Percentiles rank a stretch among this genome's conserved stretches.
These are phyloP conservation scores for Polyergus mexicanus DNA, from an alignment of 1,140 invertebrate genomes.

Conservation along the genomic window DNA sequence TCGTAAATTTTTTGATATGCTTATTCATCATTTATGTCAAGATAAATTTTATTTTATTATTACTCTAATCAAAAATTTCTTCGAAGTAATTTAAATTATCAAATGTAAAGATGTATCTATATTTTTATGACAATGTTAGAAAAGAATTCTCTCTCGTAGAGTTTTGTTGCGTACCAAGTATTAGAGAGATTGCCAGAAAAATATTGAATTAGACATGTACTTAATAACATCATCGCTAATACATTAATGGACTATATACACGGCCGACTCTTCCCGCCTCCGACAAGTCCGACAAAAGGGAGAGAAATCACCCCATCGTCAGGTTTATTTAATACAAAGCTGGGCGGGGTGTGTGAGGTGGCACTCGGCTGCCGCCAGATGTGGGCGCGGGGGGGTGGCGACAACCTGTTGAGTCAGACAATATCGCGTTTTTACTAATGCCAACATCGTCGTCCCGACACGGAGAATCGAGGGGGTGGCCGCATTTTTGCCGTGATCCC, in stretches of 20 bases:
- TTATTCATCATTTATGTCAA: neutral
- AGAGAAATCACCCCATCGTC: constrained; percentile 80
- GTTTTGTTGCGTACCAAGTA: neutral
- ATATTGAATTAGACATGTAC: constrained; percentile 39
- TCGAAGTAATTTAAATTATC: neutral
- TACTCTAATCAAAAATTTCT: neutral
- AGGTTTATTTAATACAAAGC: constrained; percentile 80
- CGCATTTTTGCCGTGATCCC: constrained; percentile 67
- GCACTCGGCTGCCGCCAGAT: constrained; percentile 62
- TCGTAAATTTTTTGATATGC: neutral
- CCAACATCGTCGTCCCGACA: constrained; percentile 69
- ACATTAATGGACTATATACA: constrained; percentile 47
- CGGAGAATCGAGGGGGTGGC: constrained; percentile 51
- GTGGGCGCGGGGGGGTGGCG: constrained; percentile 71
- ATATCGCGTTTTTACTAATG: constrained; percentile 84
- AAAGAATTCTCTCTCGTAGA: neutral
- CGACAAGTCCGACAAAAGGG: constrained; percentile 66
- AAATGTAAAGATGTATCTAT: neutral
- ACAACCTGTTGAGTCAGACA: constrained; percentile 84
- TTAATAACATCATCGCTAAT: constrained; percentile 50
- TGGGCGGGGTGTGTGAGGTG: constrained; percentile 67
- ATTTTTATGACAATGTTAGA: neutral
- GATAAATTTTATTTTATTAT: neutral
- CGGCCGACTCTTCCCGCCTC: constrained; percentile 42
- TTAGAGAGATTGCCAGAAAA: neutral